Conservation (phyloP, 2,113 vertebrate species). For the Cichladusa arquata region DNA sequence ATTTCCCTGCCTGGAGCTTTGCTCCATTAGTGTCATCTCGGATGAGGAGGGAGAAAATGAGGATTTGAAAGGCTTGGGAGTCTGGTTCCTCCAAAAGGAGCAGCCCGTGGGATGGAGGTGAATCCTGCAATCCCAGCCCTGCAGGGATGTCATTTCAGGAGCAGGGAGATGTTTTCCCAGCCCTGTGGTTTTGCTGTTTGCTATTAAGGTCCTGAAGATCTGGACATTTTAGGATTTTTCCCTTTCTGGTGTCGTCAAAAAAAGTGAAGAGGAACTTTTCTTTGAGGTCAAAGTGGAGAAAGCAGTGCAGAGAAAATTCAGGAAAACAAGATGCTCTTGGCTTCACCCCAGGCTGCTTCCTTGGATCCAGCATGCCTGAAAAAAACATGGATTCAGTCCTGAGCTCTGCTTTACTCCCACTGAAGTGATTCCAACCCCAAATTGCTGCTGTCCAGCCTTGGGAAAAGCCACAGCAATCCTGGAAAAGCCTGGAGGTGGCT, state of each 20-base stretch:
- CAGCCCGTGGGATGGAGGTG: not conserved
- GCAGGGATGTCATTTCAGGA: not conserved
- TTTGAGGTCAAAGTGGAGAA: not conserved
- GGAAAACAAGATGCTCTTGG: not conserved
- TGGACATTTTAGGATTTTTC: not conserved
- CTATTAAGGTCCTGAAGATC: not conserved
- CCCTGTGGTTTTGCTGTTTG: not conserved
- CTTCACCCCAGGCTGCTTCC: not conserved
- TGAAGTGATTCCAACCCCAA: fast-evolving
- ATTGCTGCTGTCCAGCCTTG: not conserved
- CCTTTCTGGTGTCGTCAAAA: not conserved
- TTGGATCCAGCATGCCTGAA: not conserved
- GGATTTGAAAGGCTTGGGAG: not conserved
- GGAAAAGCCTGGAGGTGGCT: not conserved
- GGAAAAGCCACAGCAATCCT: fast-evolving
- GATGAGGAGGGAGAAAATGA: not conserved
- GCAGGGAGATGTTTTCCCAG: not conserved
- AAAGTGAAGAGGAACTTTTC: not conserved
- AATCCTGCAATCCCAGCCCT: not conserved
- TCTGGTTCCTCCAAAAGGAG: not conserved
- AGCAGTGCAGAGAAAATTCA: not conserved
- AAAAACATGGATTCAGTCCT: not conserved
- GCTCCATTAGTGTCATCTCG: not conserved
- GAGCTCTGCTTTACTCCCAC: not conserved
- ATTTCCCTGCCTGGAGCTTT: not conserved